Percentiles rank a stretch among this genome's conserved stretches.
These are phyloP conservation scores for Brachionus plicatilis DNA, from an alignment of 1,140 invertebrate genomes.

Conservation along the genomic window DNA sequence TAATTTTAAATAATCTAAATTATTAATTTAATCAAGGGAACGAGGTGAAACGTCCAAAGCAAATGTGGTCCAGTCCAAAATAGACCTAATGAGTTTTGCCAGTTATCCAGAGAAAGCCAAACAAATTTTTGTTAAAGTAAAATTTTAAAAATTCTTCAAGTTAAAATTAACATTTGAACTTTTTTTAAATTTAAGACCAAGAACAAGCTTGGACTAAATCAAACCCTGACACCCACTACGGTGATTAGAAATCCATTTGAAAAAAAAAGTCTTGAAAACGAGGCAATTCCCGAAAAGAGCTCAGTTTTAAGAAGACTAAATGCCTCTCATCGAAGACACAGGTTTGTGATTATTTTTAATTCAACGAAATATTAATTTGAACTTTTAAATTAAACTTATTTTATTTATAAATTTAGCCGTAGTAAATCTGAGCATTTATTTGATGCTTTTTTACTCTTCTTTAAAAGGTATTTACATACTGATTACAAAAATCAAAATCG, in stretches of 20 bases:
- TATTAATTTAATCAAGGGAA: not conserved
- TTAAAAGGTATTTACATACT: not conserved
- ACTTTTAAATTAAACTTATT: not conserved
- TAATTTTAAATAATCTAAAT: not conserved
- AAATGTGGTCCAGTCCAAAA: not conserved
- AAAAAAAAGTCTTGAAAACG: not conserved
- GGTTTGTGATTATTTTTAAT: not conserved
- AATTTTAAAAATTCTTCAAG: not conserved
- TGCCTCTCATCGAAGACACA: not conserved
- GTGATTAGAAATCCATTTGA: not conserved
- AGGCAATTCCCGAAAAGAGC: not conserved
- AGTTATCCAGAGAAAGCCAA: slow-evolving; percentile 34
- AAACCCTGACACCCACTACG: not conserved
- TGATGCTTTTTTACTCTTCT: not conserved
- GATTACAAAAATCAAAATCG: not conserved
- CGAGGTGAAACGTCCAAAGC: not conserved
- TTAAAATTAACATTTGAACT: not conserved
- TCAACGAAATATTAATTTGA: not conserved
- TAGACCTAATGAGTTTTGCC: slow-evolving; percentile 25
- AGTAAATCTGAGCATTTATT: not conserved
- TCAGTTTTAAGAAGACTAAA: not conserved
- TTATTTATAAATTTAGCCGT: not conserved
- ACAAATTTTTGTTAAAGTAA: slow-evolving; percentile 38
- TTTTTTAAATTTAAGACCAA: not conserved
- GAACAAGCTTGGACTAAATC: not conserved